Percentiles rank a stretch among this genome's conserved stretches.
These are phyloP conservation scores for Pandemis heparana DNA, from an alignment of 2,888 invertebrate species.

Conservation along the genomic window DNA sequence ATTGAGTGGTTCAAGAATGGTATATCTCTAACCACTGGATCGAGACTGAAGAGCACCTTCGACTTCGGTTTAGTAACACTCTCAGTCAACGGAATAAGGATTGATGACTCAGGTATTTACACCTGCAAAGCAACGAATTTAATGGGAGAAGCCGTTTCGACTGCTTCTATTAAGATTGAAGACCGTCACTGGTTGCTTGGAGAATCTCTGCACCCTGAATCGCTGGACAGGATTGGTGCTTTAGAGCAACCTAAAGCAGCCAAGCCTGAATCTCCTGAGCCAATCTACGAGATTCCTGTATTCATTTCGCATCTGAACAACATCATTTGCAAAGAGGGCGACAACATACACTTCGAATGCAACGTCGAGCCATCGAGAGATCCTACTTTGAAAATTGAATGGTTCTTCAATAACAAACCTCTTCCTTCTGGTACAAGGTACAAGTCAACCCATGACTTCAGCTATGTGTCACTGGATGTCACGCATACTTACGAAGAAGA, in stretches of 20 bases:
- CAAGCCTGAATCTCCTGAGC: conserved; percentile 90
- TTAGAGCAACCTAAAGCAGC: conserved; percentile 92
- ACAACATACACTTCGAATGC: conserved; percentile 95
- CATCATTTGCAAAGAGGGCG: conserved; percentile 94
- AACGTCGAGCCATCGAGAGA: conserved; percentile 96
- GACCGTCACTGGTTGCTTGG: conserved; percentile 95
- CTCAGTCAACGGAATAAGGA: conserved; percentile 94
- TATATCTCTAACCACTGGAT: conserved; percentile 93
- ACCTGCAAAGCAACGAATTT: conserved; percentile 97
- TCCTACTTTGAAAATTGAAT: conserved; percentile 96
- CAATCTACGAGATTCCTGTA: conserved; percentile 93
- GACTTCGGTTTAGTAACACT: conserved; percentile 98
- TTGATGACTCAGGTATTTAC: conserved; percentile 97
- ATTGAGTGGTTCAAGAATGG: conserved; percentile 98
- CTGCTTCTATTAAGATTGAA: conserved; percentile 95
- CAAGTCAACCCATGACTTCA: conserved; percentile 97
- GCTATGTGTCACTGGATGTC: conserved; percentile 96
- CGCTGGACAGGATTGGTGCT: conserved; percentile 93
- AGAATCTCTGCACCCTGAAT: conserved; percentile 95
- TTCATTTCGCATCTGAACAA: conserved; percentile 97
- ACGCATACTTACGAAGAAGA: conserved; percentile 95
- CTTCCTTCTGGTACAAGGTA: conserved; percentile 95
- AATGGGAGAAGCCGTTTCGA: conserved; percentile 97
- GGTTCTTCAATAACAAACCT: conserved; percentile 97
- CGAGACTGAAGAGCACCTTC: conserved; percentile 96